Percentiles rank a stretch among this genome's conserved stretches.
Evolutionary conservation across 1,140 invertebrate species (phyloP).

Genomic region (Ylistrum balloti): DNA sequence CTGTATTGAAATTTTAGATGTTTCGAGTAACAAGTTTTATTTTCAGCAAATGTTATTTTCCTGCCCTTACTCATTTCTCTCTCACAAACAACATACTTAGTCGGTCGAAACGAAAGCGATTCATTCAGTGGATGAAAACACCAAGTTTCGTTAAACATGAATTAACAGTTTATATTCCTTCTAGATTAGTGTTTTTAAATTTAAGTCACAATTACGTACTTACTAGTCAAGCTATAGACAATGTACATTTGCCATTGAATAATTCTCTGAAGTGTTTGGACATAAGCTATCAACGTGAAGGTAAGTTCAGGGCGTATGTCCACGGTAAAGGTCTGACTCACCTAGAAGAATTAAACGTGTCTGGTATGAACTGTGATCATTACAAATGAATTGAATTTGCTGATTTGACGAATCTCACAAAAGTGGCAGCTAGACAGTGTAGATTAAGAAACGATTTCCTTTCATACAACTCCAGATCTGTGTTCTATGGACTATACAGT

Average conservation of each 20-base stretch:
- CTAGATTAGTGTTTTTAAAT: neutral
- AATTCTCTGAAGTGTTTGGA: neutral
- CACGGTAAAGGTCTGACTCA: neutral
- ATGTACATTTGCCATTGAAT: neutral
- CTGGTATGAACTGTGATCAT: neutral
- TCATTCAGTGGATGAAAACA: too few relatives aligned
- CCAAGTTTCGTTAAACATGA: neutral
- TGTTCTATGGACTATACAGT: neutral
- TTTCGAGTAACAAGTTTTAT: neutral
- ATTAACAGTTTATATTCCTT: neutral
- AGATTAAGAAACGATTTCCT: neutral
- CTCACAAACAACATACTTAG: neutral
- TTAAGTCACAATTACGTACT: neutral
- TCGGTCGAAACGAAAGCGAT: neutral
- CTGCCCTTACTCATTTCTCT: neutral
- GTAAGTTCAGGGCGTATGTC: neutral
- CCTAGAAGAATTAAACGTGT: neutral
- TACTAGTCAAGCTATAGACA: neutral
- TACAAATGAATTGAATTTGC: neutral
- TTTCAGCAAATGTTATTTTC: neutral
- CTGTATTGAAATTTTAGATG: neutral
- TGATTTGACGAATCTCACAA: neutral
- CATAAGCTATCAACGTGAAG: neutral
- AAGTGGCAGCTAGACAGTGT: neutral
- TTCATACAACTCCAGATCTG: neutral